phyloP scores from a whole-genome alignment of 2,888 invertebrate species.

The Idaea aversata region DNA sequence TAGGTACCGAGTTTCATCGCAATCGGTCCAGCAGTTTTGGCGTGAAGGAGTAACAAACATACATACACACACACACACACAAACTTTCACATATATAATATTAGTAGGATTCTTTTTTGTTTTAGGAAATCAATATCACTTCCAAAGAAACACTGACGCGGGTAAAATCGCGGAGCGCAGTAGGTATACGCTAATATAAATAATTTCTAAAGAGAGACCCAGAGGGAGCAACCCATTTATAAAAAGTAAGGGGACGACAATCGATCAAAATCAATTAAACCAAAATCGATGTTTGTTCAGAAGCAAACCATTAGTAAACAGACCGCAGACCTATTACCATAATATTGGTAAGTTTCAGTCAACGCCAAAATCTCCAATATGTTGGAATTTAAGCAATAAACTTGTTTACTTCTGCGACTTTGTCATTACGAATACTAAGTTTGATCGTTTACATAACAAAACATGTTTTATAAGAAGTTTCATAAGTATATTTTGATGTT shows the following conservation, averaged over 20 bases:
- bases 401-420: slow-evolving; percentile 1
- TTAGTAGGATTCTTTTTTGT: no score
- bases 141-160: no score
- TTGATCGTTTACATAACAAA: background rate
- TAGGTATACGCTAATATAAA: background rate
- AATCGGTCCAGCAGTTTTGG: no score
- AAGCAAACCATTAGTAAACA: background rate
- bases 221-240: background rate
- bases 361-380: background rate
- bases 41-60: no score
- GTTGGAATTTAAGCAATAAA: background rate
- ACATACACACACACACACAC: no score
- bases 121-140: no score
- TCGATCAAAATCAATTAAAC: background rate
- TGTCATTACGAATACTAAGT: background rate
- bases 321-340: background rate
- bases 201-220: background rate
- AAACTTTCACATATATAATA: no score
- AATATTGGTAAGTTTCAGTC: background rate
- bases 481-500: background rate
- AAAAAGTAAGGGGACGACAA: background rate
- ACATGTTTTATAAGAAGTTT: background rate
- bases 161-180: no score
- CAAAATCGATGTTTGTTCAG: background rate
- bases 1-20: no score